A percentile compares a stretch with the other conserved stretches of the same genome.
Conservation (phyloP, 2,797 vertebrate species). For the Hyperoplus lanceolatus region DNA sequence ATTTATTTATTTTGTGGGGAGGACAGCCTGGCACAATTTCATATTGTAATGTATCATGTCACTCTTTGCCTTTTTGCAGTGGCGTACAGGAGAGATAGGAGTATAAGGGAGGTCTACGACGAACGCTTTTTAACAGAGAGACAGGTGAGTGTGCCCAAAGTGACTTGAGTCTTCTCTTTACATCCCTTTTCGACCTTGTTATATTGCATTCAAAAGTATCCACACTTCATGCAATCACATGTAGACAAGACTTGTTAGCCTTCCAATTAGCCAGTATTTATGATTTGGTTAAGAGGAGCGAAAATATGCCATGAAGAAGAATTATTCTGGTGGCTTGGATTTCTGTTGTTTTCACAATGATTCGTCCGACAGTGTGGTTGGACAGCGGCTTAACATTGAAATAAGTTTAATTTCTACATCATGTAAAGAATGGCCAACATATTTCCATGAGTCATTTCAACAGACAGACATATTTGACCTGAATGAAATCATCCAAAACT, state of each 20-base stretch:
- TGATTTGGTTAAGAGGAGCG: not conserved
- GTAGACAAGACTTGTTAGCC: not conserved
- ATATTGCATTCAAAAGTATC: not conserved
- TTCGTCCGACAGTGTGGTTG: not conserved
- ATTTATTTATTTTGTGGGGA: slow-evolving; percentile 6
- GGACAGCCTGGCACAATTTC: not conserved
- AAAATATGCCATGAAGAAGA: too few relatives aligned
- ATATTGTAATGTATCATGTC: not conserved
- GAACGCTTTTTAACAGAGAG: slow-evolving; percentile 82
- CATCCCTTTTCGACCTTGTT: not conserved
- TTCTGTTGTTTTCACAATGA: not conserved
- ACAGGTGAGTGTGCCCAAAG: slow-evolving; percentile 68
- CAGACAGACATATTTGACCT: not conserved
- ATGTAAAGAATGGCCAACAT: not conserved
- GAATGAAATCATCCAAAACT: too few relatives aligned
- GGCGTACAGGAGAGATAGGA: slow-evolving; percentile 85
- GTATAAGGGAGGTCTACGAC: slow-evolving; percentile 83
- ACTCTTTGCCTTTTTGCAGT: slow-evolving; percentile 67
- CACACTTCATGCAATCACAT: not conserved
- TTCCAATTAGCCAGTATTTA: not conserved
- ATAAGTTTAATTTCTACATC: not conserved
- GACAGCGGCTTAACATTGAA: too few relatives aligned
- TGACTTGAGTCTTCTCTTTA: not conserved
- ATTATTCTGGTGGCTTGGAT: not conserved
- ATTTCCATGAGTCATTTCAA: not conserved